Percentiles rank a stretch among this genome's conserved stretches.
These are phyloP conservation scores for Eleutherodactylus coqui DNA, from an alignment of 2,797 vertebrate species.

Conservation along the genomic window DNA sequence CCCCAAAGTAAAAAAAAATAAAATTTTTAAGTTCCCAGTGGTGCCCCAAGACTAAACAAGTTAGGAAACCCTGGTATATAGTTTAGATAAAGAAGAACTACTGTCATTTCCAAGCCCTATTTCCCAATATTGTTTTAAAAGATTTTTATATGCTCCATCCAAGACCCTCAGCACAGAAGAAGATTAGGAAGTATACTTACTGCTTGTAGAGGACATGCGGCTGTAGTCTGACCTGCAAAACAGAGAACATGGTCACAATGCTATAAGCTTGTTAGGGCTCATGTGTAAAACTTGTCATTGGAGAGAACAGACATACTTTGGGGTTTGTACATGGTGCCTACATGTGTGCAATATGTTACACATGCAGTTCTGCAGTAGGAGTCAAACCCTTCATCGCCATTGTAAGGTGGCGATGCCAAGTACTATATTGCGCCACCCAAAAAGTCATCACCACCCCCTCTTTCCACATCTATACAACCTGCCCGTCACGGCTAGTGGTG, in stretches of 20 bases:
- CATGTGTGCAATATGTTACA: no score
- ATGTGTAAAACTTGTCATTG: neutral
- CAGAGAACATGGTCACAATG: slow-evolving; percentile 33
- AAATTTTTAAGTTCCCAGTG: no score
- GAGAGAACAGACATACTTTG: neutral
- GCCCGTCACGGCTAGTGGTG: neutral
- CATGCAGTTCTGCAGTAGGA: no score
- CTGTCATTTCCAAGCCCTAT: no score
- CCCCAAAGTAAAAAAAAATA: no score
- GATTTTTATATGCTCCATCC: no score
- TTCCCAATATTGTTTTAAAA: no score
- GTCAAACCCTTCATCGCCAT: neutral
- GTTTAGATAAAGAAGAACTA: no score
- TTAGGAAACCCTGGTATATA: no score
- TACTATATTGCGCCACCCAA: neutral
- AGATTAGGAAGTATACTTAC: slow-evolving; percentile 87
- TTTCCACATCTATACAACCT: neutral
- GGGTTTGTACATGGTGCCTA: neutral
- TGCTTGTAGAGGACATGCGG: slow-evolving; percentile 90
- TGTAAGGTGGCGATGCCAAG: neutral
- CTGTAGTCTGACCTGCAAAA: slow-evolving; percentile 94
- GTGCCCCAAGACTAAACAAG: no score
- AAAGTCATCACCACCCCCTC: neutral
- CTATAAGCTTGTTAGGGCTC: neutral
- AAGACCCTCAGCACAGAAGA: no score